Evolutionary conservation across 2,888 invertebrate genomes (phyloP).

Genomic region (Conops quadrifasciatus): DNA sequence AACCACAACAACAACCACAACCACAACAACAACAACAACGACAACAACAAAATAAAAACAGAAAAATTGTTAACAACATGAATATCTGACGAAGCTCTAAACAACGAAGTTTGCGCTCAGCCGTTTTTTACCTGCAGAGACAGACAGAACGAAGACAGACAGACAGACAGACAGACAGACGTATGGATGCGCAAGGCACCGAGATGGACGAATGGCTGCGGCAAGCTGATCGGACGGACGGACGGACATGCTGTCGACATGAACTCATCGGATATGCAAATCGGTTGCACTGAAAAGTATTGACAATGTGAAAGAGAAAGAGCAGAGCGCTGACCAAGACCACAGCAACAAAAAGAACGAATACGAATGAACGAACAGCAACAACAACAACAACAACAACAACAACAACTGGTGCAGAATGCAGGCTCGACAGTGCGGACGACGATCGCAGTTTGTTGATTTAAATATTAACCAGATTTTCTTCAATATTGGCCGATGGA

Average conservation of each 20-base stretch:
- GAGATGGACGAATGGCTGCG: constrained; percentile 13
- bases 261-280: constrained; percentile 37
- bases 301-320: constrained; percentile 7
- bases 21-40: neutral
- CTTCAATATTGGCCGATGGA: constrained; percentile 12
- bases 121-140: too few relatives aligned
- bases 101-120: neutral
- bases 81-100: constrained; percentile 19
- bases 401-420: neutral
- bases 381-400: constrained; percentile 10
- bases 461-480: constrained; percentile 31
- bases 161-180: neutral
- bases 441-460: constrained; percentile 20
- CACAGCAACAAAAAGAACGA: constrained; percentile 1
- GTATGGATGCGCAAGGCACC: constrained; percentile 17
- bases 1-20: constrained; percentile 31
- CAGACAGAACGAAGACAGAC: constrained; percentile 4
- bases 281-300: constrained; percentile 35
- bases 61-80: neutral
- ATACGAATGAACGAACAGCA: neutral
- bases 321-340: neutral
- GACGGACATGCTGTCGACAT: constrained; percentile 27
- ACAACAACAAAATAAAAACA: neutral
- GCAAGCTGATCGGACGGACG: neutral
- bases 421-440: constrained; percentile 1